These are phyloP conservation scores for Parambassis ranga DNA, from an alignment of 2,797 vertebrate species.

Conservation along the genomic window DNA sequence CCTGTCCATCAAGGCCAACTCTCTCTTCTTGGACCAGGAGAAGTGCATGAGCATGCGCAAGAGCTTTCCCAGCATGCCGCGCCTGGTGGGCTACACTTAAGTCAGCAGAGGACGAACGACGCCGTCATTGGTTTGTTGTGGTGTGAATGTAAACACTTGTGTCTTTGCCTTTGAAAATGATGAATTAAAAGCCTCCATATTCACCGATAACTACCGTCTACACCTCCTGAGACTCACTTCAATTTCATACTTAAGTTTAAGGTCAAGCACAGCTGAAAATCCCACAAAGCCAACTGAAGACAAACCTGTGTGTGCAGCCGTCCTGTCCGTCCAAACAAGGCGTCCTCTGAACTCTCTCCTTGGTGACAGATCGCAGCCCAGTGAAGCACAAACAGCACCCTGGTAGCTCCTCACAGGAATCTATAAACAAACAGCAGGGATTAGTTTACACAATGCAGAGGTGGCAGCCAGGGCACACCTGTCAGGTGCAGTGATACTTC, in stretches of 20 bases:
- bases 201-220: not conserved
- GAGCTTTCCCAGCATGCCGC: conserved; percentile 87
- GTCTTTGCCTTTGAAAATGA: not conserved
- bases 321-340: not conserved
- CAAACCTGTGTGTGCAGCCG: not conserved
- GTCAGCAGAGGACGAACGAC: too few relatives aligned
- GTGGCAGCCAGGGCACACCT: too few relatives aligned
- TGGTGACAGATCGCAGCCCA: not conserved
- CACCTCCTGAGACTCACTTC: rapidly evolving
- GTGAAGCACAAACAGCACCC: conserved; percentile 3
- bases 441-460: not conserved
- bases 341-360: not conserved
- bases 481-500: too few relatives aligned
- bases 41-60: conserved; percentile 94
- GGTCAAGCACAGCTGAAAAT: too few relatives aligned
- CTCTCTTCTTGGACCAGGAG: conserved; percentile 93
- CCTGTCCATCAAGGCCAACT: conserved; percentile 91
- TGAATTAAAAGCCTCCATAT: not conserved
- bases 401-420: conserved; percentile 15
- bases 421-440: conserved; percentile 24
- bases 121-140: too few relatives aligned
- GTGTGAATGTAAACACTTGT: not conserved
- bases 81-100: conserved; percentile 87
- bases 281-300: too few relatives aligned
- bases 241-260: too few relatives aligned